These are phyloP conservation scores for Blastobasis lacticolella DNA, from an alignment of 2,888 invertebrate species.

Conservation along the genomic window DNA sequence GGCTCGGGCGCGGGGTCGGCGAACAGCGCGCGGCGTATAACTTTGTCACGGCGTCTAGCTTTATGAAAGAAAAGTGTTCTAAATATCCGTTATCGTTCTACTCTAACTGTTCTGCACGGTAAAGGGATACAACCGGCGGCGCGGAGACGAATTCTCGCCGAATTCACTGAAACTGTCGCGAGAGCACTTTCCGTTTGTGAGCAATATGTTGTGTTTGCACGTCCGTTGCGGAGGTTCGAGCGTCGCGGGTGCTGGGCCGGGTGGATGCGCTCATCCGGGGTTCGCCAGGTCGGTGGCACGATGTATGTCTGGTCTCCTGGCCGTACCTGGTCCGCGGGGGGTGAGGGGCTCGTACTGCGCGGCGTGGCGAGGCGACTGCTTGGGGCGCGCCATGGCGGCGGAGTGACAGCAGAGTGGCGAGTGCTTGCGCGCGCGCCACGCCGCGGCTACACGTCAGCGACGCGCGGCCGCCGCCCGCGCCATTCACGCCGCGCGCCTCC, in stretches of 20 bases:
- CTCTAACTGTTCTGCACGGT: too few relatives aligned
- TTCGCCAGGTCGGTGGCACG: too few relatives aligned
- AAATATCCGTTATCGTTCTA: too few relatives aligned
- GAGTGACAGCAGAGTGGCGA: conserved; percentile 49
- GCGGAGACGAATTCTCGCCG: too few relatives aligned
- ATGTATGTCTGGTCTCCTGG: too few relatives aligned
- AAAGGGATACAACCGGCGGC: too few relatives aligned
- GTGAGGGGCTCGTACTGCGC: conserved; percentile 58
- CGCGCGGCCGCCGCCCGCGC: conserved; percentile 18
- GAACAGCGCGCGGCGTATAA: too few relatives aligned
- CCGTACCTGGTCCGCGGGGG: conserved; percentile 68
- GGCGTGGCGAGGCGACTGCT: conserved; percentile 66
- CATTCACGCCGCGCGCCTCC: background rate
- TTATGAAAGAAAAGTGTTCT: too few relatives aligned
- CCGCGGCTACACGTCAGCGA: conserved; percentile 37
- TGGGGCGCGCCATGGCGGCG: conserved; percentile 65
- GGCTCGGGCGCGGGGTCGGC: too few relatives aligned
- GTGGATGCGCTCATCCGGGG: background rate
- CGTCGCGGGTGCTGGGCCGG: background rate
- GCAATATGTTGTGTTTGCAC: conserved; percentile 6
- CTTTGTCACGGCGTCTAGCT: too few relatives aligned
- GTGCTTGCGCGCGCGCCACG: conserved; percentile 24
- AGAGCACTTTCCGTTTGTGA: background rate
- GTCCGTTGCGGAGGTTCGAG: background rate
- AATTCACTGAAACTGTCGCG: background rate